Evolutionary conservation across 2,797 vertebrate genomes (phyloP).

Genomic region (Malurus leucopterus): DNA sequence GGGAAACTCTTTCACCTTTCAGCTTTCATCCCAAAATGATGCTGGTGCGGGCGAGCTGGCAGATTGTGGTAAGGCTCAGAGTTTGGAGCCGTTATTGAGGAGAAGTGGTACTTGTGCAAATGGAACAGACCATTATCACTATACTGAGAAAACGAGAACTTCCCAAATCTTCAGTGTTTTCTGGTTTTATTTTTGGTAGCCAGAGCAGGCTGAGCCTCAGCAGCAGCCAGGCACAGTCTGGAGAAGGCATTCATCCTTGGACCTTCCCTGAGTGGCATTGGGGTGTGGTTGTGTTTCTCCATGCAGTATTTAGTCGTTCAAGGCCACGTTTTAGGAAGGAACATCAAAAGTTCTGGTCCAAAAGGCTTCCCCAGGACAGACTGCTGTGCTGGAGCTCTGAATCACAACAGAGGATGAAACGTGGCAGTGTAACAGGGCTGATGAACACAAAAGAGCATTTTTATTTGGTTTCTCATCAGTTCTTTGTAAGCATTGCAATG

Average conservation of each 20-base stretch:
- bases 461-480: conserved; percentile 19
- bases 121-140: background rate
- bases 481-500: background rate
- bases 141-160: background rate
- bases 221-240: background rate
- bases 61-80: background rate
- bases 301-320: background rate
- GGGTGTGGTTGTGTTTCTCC: background rate
- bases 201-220: background rate
- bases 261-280: rapidly evolving
- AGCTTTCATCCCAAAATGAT: background rate
- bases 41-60: background rate
- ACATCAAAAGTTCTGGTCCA: background rate
- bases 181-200: background rate
- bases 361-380: background rate
- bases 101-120: background rate
- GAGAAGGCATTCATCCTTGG: background rate
- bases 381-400: background rate
- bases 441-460: background rate
- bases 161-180: background rate
- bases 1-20: conserved; percentile 9
- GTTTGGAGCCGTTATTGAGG: background rate
- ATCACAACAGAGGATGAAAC: background rate
- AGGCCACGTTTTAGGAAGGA: rapidly evolving
- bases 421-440: rapidly evolving